phyloP scores from a whole-genome alignment of 2,888 invertebrate genomes.

The Diaprepes abbreviatus region DNA sequence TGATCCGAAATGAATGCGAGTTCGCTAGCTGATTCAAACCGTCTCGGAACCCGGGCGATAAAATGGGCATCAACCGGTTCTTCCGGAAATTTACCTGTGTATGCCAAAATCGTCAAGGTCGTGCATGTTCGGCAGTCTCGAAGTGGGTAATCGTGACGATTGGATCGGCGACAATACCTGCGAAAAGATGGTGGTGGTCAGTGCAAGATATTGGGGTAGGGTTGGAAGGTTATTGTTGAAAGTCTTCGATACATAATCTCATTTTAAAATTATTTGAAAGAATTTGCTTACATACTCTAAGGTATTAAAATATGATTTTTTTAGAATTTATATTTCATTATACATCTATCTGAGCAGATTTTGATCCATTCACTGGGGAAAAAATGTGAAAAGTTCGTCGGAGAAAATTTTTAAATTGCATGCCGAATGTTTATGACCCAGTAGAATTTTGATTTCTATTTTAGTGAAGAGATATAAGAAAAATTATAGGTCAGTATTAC shows the following conservation, averaged over 20 bases:
- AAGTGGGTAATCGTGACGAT: conserved; percentile 34
- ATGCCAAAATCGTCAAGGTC: conserved; percentile 47
- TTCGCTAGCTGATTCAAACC: conserved; percentile 20
- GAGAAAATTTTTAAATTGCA: no score
- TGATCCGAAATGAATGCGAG: conserved; percentile 26
- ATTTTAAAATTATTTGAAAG: no score
- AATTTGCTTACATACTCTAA: no score
- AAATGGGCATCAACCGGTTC: conserved; percentile 47
- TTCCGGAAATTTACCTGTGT: conserved; percentile 50
- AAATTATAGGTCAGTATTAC: no score
- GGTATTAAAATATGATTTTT: no score
- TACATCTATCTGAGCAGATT: no score
- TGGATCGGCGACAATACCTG: conserved; percentile 27
- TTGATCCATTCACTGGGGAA: no score
- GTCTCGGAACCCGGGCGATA: conserved; percentile 32
- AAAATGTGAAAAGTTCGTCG: no score
- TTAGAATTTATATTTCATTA: no score
- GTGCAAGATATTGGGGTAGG: conserved; percentile 30
- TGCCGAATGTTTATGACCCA: no score
- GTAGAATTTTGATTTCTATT: no score
- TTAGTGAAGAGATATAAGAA: no score
- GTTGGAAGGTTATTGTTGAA: conserved; percentile 10
- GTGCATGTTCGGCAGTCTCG: conserved; percentile 32
- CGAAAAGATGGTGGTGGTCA: conserved; percentile 28
- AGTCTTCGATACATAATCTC: neutral